phyloP scores from a whole-genome alignment of 2,888 invertebrate genomes.

The Tenodera sinensis region DNA sequence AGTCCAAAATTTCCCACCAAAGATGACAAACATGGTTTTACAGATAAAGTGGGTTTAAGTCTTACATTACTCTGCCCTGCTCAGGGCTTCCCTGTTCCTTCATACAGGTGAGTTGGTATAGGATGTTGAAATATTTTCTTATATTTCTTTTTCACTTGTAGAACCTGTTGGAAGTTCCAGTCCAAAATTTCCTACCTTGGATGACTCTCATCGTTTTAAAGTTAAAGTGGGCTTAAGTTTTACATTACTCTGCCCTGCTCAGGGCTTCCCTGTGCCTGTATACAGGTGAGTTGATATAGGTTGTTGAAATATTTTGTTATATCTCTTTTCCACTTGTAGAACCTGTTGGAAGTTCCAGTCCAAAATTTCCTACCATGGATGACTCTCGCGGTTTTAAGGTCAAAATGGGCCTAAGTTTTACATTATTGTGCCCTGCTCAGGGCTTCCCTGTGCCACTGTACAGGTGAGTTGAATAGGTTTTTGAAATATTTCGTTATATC shows the following conservation, averaged over 20 bases:
- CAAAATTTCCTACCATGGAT: conserved; percentile 52
- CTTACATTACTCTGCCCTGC: conserved; percentile 51
- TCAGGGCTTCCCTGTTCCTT: conserved; percentile 59
- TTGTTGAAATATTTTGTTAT: conserved; percentile 42
- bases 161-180: conserved; percentile 57
- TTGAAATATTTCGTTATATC: background rate
- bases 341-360: conserved; percentile 54
- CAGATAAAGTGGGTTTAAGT: conserved; percentile 32
- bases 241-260: conserved; percentile 62
- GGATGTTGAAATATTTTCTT: background rate
- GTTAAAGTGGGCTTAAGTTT: conserved; percentile 49
- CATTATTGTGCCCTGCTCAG: conserved; percentile 51
- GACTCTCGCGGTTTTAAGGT: conserved; percentile 23
- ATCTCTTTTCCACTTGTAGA: conserved; percentile 37
- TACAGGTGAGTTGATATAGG: background rate
- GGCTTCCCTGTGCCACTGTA: conserved; percentile 53
- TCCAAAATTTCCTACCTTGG: conserved; percentile 58
- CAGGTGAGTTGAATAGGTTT: conserved; percentile 48
- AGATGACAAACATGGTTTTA: conserved; percentile 10
- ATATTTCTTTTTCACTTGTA: conserved; percentile 36
- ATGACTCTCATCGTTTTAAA: conserved; percentile 60
- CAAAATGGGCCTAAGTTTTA: conserved; percentile 44
- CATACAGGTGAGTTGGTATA: conserved; percentile 1
- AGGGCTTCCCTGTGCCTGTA: conserved; percentile 56
- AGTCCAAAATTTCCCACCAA: conserved; percentile 60